Percentiles rank a stretch among this genome's conserved stretches.
Conservation (phyloP, 2,888 invertebrate species). For the Tetanocera ferruginea region DNA sequence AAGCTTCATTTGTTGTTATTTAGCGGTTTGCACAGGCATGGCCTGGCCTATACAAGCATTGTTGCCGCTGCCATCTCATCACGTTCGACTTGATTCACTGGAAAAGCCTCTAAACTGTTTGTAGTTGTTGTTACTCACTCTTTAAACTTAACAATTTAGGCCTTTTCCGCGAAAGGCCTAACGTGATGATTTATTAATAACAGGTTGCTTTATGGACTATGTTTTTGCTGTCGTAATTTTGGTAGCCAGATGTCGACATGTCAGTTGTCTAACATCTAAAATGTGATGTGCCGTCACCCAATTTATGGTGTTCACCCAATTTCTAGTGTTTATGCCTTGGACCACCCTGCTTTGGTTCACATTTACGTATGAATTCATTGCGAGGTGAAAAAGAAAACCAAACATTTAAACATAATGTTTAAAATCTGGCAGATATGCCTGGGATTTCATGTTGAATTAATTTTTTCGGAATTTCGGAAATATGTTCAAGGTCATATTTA, state of each 20-base stretch:
- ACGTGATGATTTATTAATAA: conserved; percentile 52
- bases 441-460: no score
- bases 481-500: no score
- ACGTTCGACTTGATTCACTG: not conserved
- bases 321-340: no score
- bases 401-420: no score
- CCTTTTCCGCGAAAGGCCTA: conserved; percentile 28
- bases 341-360: no score
- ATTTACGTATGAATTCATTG: no score
- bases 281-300: not conserved
- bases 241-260: not conserved
- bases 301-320: no score
- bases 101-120: conserved; percentile 12
- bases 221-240: not conserved
- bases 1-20: not conserved
- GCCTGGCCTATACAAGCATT: not conserved
- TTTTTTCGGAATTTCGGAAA: no score
- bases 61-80: not conserved
- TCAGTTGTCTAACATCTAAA: not conserved
- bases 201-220: conserved; percentile 34
- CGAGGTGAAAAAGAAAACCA: no score
- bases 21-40: not conserved
- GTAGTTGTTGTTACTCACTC: not conserved
- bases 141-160: conserved; percentile 12
- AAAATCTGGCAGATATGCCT: no score